Base-by-base conservation (phyloP, 2,888 invertebrate species). In the Megastigmus dorsalis region DNA sequence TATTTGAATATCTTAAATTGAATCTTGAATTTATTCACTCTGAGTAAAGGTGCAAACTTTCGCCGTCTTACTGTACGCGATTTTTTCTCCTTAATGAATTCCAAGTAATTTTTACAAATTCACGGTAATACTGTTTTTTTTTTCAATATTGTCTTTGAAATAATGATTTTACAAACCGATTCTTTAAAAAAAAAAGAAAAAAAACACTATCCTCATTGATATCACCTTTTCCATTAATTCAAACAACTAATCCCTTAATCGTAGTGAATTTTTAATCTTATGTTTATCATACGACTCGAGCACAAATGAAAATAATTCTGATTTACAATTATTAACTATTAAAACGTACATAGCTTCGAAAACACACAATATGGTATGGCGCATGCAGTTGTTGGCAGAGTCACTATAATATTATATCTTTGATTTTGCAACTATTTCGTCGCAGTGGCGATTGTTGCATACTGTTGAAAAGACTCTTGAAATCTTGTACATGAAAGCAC, bases 351-450 rank as follows among this genome's bases (percentile, higher is more conserved):
- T n/a, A 48, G 63, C 48, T 71, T 71, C 33, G 7, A 43, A 36
- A 6, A 30, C 52, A 59, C 59, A 45, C 52, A 69, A 74, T n/a
- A n/a, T 74, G 65, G 65, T 65, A 65, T 65, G 65, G 63, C 69
- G 69, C 74, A 74, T 74, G 69, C 50, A 59, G 28, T 59, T 65
- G 54, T 69, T 59, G 48, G 52, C 69, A 38, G 55, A 62, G 26
- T 68, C 63, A 63, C 50, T n/a, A n/a, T n/a, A n/a, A n/a, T n/a
- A n/a, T n/a, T n/a, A 26, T 2, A 50, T 38, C 15, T 67, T 30
- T 26, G 38, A 57, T 13, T n/a, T 57, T 36, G 59, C 59, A 59
- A 23, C 50, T 67, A 20, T 48, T 57, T 57, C 7, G 10, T 63
- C 63, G 38, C 18, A 36, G 45, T 45, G 28, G 43, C n/a, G 45